Conservation (phyloP, 2,113 vertebrate species). For the Zosterops japonicus region DNA sequence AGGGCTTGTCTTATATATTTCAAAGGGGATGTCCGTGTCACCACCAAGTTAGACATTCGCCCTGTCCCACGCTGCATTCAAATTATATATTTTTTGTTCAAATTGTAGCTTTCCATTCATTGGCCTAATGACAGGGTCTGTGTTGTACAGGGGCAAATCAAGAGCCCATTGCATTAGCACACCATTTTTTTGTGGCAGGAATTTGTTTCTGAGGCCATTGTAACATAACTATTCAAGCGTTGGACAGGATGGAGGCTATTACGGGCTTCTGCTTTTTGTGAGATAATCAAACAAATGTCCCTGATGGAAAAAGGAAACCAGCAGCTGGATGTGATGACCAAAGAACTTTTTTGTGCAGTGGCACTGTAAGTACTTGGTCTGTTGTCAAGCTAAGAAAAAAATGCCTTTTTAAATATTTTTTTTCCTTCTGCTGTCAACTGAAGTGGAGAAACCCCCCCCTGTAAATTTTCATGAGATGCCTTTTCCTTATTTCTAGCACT, state of each 20-base stretch:
- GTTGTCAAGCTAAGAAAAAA: not conserved
- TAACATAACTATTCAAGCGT: constrained; percentile 19
- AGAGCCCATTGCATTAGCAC: not conserved
- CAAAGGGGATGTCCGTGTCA: constrained; percentile 37
- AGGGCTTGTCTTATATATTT: constrained; percentile 30
- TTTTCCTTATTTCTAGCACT: constrained; percentile 25
- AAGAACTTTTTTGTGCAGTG: constrained; percentile 16
- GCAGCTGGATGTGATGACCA: constrained; percentile 1
- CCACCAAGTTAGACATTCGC: not conserved
- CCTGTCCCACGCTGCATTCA: not conserved
- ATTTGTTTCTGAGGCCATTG: constrained; percentile 31
- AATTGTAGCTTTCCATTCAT: not conserved
- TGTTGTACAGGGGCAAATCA: not conserved
- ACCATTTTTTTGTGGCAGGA: not conserved
- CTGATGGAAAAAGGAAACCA: not conserved
- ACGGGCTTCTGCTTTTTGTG: constrained; percentile 27
- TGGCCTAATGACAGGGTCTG: constrained; percentile 11
- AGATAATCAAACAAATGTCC: constrained; percentile 44
- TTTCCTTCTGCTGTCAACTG: not conserved
- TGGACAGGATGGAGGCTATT: constrained; percentile 27
- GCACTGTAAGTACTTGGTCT: not conserved
- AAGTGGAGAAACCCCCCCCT: not conserved
- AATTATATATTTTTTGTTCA: not conserved
- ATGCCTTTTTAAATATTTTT: rapidly evolving
- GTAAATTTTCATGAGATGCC: constrained; percentile 7